phyloP scores from a whole-genome alignment of 2,113 vertebrate genomes.

The Elephantulus edwardii region DNA sequence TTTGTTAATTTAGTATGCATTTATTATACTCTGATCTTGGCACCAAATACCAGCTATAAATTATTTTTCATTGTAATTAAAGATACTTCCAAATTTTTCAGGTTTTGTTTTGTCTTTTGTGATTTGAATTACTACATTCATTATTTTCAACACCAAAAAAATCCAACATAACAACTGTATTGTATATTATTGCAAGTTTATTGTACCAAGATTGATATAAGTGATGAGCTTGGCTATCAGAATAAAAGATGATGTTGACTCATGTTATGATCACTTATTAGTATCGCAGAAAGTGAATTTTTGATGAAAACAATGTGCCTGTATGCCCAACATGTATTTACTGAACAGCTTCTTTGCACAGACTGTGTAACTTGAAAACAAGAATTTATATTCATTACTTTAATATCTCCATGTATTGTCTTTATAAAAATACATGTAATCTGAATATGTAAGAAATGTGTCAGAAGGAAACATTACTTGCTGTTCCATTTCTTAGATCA shows the following conservation, averaged over 20 bases:
- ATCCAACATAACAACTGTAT: neutral
- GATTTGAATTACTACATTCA: slow-evolving; percentile 20
- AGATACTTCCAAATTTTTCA: neutral
- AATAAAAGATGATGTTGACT: neutral
- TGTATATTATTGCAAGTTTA: neutral
- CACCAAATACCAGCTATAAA: neutral
- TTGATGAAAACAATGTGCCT: neutral
- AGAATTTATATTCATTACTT: neutral
- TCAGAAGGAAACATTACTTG: neutral
- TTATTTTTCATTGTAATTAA: neutral
- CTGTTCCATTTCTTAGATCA: neutral
- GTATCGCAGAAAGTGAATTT: neutral
- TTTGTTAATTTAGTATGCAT: neutral
- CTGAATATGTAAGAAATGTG: neutral
- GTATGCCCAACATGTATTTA: neutral
- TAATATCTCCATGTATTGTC: neutral
- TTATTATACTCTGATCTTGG: neutral
- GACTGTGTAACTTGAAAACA: neutral
- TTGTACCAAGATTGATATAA: neutral
- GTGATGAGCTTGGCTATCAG: neutral
- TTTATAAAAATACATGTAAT: neutral
- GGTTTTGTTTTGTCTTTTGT: neutral
- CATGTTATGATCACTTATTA: neutral
- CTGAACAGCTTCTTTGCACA: neutral
- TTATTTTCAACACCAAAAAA: neutral